Evolutionary conservation across 2,888 invertebrate species (phyloP).

Genomic region (Drosophila paracracens): DNA sequence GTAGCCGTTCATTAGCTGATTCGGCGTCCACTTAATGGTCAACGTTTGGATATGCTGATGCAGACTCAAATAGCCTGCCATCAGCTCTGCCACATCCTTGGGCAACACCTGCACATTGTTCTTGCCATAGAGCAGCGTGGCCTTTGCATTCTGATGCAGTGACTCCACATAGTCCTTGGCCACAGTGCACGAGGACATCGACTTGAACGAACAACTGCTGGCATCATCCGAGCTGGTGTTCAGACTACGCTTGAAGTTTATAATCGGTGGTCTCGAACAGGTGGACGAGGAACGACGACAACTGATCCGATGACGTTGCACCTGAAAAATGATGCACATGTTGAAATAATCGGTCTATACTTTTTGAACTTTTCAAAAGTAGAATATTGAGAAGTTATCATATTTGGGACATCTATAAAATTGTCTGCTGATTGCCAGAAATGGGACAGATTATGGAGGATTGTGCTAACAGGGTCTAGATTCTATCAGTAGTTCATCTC

Average conservation of each 20-base stretch:
- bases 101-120: slow-evolving; percentile 96
- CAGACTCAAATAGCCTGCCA: slow-evolving; percentile 96
- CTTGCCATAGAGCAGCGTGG: slow-evolving; percentile 96
- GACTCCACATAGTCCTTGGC: slow-evolving; percentile 98
- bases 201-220: slow-evolving; percentile 83
- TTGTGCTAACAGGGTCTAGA: too few species aligned
- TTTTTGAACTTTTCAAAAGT: too few species aligned
- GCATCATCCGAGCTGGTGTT: slow-evolving; percentile 92
- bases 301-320: slow-evolving; percentile 89
- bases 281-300: slow-evolving; percentile 92
- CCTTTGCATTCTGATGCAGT: slow-evolving; percentile 96
- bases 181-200: slow-evolving; percentile 83
- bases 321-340: slow-evolving; percentile 79
- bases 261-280: slow-evolving; percentile 88
- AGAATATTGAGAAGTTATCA: too few species aligned
- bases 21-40: slow-evolving; percentile 98
- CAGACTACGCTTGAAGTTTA: slow-evolving; percentile 90
- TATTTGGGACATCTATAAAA: too few species aligned
- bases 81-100: slow-evolving; percentile 92
- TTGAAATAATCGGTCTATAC: neutral
- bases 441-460: too few species aligned
- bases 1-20: slow-evolving; percentile 97
- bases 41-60: slow-evolving; percentile 94
- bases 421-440: too few species aligned
- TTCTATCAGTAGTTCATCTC: too few species aligned